phyloP scores from a whole-genome alignment of 2,888 invertebrate species.

The Sepioteuthis lessoniana region DNA sequence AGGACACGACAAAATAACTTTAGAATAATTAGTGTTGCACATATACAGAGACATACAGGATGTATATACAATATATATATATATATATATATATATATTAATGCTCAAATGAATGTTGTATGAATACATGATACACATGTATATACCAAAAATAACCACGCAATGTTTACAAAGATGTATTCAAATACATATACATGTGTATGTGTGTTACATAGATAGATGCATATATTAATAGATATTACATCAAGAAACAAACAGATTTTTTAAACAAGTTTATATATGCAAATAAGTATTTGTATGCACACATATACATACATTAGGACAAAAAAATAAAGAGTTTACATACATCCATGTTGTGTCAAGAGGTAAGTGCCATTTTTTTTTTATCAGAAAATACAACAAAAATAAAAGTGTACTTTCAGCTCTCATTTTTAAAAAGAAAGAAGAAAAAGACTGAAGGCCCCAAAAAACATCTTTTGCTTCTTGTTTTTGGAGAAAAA shows the following conservation, averaged over 20 bases:
- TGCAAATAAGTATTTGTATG: not conserved
- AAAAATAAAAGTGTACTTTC: not conserved
- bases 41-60: no score
- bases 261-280: not conserved
- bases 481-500: not conserved
- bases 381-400: not conserved
- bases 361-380: not conserved
- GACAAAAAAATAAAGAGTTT: not conserved
- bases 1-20: no score
- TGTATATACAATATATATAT: no score
- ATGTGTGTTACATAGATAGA: not conserved
- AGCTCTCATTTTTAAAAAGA: not conserved
- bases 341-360: not conserved
- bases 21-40: no score
- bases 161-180: not conserved
- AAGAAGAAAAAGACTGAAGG: not conserved
- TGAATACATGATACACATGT: no score
- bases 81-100: no score
- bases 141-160: no score
- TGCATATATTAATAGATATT: not conserved
- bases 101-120: no score
- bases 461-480: no score
- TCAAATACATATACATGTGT: not conserved
- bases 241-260: no score
- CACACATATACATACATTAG: not conserved